Base-by-base conservation (phyloP, 2,113 vertebrate species). In the Cheilinus undulatus region DNA sequence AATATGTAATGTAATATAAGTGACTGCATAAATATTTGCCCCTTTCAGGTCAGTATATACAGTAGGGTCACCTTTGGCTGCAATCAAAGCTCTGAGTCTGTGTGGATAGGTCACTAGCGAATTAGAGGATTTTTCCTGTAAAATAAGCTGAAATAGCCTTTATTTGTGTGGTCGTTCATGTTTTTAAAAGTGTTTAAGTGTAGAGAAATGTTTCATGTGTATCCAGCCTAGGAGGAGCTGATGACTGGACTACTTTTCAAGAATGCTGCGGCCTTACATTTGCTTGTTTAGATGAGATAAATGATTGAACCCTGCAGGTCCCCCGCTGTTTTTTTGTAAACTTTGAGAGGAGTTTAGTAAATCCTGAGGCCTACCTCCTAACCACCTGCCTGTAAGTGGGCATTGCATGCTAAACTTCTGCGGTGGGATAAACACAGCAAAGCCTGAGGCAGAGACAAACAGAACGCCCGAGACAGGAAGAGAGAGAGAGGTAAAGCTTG, bases 401-500 rank as follows among this genome's bases (percentile, higher is more conserved):
- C 45, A 14, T 32, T 8, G 26, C 48, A 71, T 13, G n/a, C 69
- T 59, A 59, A 69, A 77, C 66, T 66, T 58, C 19, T 48, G 51
- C 52, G 60, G 43, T 69, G 61, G 77, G 58, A 19, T 30, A 61
- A 73, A 69, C 56, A 45, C 15, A 22, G 45, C 54, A 56, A 71
- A 63, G 82, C 65, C 66, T 48, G 78, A 84, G 82, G 80, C 15
- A 51, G 15, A 22, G 53, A 24, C 43, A 65, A 56, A 57, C 3
- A 17, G 56, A 22, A 51, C 23, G 42, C 42, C 42, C 9, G 46
- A 63, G 58, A 59, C 8, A 26, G 57, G 19, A 49, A 66, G 57
- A 26, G 61, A 27, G 22, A 45, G 60, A 60, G 68, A 48, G 58
- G 19, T 20, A 2, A n/a, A 51, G 84, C 60, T 63, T 84, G 82